These are phyloP conservation scores for Drosophila emarginata DNA, from an alignment of 2,888 invertebrate species.

Conservation along the genomic window DNA sequence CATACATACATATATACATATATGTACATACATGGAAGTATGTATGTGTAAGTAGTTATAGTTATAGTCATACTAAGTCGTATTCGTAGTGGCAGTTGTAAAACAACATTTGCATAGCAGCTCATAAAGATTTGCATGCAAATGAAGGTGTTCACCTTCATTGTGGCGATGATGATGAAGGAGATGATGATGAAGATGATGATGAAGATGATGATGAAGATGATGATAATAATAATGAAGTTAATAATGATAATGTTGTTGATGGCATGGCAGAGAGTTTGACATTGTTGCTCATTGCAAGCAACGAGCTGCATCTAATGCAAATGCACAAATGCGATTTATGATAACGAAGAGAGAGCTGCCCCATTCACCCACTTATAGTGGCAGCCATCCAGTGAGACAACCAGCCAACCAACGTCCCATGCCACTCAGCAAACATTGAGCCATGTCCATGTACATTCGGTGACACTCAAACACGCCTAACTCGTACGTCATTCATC, in stretches of 20 bases:
- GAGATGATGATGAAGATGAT: constrained; percentile 35
- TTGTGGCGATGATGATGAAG: constrained; percentile 18
- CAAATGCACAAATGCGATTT: constrained; percentile 75
- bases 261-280: constrained; percentile 46
- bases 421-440: constrained; percentile 27
- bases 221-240: constrained; percentile 29
- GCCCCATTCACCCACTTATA: constrained; percentile 6
- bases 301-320: constrained; percentile 67
- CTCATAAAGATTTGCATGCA: constrained; percentile 40
- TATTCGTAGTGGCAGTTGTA: constrained; percentile 30
- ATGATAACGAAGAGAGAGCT: constrained; percentile 44
- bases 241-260: constrained; percentile 43
- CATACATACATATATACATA: not conserved
- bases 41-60: constrained; percentile 27
- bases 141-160: constrained; percentile 22
- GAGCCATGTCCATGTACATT: not conserved
- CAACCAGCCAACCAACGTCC: not conserved
- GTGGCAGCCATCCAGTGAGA: no score
- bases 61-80: constrained; percentile 18
- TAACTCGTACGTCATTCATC: constrained; percentile 53
- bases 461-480: constrained; percentile 39
- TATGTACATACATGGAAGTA: not conserved
- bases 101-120: constrained; percentile 47
- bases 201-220: constrained; percentile 20
- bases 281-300: constrained; percentile 64